Percentiles rank a stretch among this genome's conserved stretches.
Conservation (phyloP, 2,888 invertebrate species). For the Parochlus steinenii region DNA sequence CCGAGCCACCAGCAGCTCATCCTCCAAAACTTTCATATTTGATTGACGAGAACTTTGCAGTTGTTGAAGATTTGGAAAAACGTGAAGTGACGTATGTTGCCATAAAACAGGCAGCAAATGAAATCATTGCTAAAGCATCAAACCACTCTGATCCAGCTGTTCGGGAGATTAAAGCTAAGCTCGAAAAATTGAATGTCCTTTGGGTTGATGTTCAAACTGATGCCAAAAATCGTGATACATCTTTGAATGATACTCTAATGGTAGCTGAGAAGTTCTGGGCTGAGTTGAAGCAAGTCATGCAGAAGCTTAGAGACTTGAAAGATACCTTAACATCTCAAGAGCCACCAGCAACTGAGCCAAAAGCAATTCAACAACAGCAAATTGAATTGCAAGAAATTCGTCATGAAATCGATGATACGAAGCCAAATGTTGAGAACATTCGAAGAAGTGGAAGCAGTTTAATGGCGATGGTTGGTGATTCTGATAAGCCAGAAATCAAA, state of each 20-base stretch:
- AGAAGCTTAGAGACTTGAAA: slow-evolving; percentile 72
- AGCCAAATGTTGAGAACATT: slow-evolving; percentile 88
- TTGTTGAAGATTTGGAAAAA: slow-evolving; percentile 79
- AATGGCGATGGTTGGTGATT: slow-evolving; percentile 87
- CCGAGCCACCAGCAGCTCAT: slow-evolving; percentile 90
- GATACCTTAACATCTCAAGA: slow-evolving; percentile 78
- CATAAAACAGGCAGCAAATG: slow-evolving; percentile 83
- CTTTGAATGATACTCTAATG: slow-evolving; percentile 71
- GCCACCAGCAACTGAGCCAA: slow-evolving; percentile 85
- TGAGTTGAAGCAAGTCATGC: slow-evolving; percentile 76
- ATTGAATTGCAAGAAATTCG: slow-evolving; percentile 80
- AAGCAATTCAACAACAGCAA: slow-evolving; percentile 83
- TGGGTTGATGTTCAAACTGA: slow-evolving; percentile 90
- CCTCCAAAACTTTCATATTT: slow-evolving; percentile 90
- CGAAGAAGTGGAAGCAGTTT: slow-evolving; percentile 80
- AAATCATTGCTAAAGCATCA: slow-evolving; percentile 84
- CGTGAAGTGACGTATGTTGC: slow-evolving; percentile 79
- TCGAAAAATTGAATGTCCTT: slow-evolving; percentile 76
- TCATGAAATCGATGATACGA: slow-evolving; percentile 72
- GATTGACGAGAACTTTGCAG: slow-evolving; percentile 81
- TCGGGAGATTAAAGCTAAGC: slow-evolving; percentile 79
- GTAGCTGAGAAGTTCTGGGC: slow-evolving; percentile 94
- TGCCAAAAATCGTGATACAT: slow-evolving; percentile 63
- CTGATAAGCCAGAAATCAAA: slow-evolving; percentile 94
- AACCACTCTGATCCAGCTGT: slow-evolving; percentile 83